A percentile compares a stretch with the other conserved stretches of the same genome.
Evolutionary conservation across 1,140 invertebrate genomes (phyloP).

Genomic region (Papilio dardanus): DNA sequence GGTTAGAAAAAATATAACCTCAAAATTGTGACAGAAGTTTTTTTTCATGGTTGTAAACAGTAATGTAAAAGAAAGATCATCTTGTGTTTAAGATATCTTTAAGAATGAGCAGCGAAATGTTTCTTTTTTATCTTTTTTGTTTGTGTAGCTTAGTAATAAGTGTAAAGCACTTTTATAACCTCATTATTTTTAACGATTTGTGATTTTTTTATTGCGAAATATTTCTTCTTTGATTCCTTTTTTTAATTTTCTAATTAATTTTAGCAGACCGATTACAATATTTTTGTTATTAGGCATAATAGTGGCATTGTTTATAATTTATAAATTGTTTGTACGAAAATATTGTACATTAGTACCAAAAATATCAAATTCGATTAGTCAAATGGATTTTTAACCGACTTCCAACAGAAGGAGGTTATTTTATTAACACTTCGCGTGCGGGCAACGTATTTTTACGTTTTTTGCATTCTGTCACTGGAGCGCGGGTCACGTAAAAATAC

Average conservation of each 20-base stretch:
- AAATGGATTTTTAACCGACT: conserved; percentile 33
- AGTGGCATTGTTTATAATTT: no score
- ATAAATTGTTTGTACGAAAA: no score
- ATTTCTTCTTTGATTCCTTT: not conserved
- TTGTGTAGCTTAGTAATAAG: not conserved
- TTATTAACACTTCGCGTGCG: no score
- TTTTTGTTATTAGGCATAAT: not conserved
- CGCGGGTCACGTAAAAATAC: no score
- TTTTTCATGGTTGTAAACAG: no score
- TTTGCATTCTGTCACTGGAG: no score
- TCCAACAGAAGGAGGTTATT: no score
- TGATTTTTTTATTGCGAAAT: not conserved
- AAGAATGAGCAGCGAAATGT: not conserved
- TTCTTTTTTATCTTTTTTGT: not conserved
- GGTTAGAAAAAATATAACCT: not conserved
- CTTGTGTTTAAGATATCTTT: not conserved
- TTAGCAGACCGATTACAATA: not conserved
- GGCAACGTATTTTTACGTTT: no score
- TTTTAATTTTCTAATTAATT: not conserved
- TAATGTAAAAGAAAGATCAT: not conserved
- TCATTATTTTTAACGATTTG: not conserved
- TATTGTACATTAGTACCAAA: no score
- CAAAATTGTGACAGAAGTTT: no score
- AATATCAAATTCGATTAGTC: conserved; percentile 33
- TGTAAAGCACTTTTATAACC: not conserved